Conservation (phyloP, 2,888 invertebrate species). For the Epiblema foenella region DNA sequence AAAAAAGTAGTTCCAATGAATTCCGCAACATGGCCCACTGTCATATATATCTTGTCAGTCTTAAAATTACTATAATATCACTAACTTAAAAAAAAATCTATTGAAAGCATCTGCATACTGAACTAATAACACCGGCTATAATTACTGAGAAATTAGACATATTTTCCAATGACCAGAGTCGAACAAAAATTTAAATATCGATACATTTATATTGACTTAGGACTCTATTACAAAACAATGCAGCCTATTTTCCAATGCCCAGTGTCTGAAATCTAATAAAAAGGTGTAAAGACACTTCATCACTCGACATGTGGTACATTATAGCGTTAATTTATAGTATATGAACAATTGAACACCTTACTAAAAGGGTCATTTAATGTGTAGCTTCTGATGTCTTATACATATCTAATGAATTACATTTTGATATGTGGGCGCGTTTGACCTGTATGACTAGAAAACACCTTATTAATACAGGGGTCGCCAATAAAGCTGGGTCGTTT, state of each 20-base stretch:
- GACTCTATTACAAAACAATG: background rate
- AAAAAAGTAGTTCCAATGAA: too few species aligned
- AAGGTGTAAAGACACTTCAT: conserved; percentile 12
- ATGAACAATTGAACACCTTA: conserved; percentile 32
- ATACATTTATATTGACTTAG: background rate
- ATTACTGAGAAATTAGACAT: background rate
- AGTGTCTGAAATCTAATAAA: conserved; percentile 5
- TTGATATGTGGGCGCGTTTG: conserved; percentile 1
- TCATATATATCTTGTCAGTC: too few species aligned
- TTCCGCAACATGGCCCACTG: too few species aligned
- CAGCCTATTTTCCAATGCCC: background rate
- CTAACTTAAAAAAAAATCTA: conserved; percentile 4
- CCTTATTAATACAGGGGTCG: background rate
- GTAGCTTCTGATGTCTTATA: conserved; percentile 13
- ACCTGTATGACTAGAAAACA: background rate
- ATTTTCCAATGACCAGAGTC: conserved; percentile 4
- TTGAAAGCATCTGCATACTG: background rate
- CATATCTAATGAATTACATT: conserved; percentile 12
- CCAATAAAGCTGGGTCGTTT: too few species aligned
- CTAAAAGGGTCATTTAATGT: conserved; percentile 27
- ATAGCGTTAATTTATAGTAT: conserved; percentile 24
- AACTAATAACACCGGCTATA: background rate
- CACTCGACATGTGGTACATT: conserved; percentile 18
- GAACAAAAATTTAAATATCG: background rate
- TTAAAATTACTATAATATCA: background rate